Evolutionary conservation across 1,140 invertebrate species (phyloP).

Genomic region (Brachionus koreanus): DNA sequence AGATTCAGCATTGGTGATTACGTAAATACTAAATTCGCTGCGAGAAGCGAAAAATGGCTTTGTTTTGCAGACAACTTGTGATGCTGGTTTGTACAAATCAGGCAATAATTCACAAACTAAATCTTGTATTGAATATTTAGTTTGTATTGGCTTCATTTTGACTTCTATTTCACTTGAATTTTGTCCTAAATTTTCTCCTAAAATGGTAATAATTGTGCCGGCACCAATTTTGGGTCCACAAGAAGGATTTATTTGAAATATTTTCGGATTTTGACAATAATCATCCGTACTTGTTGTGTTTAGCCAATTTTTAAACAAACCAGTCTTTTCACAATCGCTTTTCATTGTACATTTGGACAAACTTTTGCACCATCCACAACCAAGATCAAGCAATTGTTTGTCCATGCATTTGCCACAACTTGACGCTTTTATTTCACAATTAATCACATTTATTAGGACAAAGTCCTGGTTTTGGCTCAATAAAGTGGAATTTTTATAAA

Average conservation of each 20-base stretch:
- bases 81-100: background rate
- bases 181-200: constrained; percentile 88
- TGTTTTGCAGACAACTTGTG: constrained; percentile 46
- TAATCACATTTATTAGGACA: background rate
- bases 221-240: constrained; percentile 68
- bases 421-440: constrained; percentile 37
- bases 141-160: constrained; percentile 87
- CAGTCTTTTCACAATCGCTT: background rate
- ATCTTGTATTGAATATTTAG: constrained; percentile 66
- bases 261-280: constrained; percentile 16
- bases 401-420: constrained; percentile 42
- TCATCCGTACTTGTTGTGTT: background rate
- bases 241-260: background rate
- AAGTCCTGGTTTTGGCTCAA: background rate
- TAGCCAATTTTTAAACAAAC: background rate
- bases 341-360: constrained; percentile 29
- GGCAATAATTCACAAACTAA: constrained; percentile 45
- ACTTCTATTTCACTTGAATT: constrained; percentile 80
- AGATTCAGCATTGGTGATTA: constrained; percentile 11
- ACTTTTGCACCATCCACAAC: constrained; percentile 40
- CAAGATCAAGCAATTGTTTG: background rate
- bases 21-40: constrained; percentile 25
- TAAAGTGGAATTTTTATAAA: background rate
- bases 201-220: constrained; percentile 88
- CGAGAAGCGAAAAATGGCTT: background rate